A percentile compares a stretch with the other conserved stretches of the same genome.
These are phyloP conservation scores for Antheraea pernyi DNA, from an alignment of 1,140 invertebrate species.

Conservation along the genomic window DNA sequence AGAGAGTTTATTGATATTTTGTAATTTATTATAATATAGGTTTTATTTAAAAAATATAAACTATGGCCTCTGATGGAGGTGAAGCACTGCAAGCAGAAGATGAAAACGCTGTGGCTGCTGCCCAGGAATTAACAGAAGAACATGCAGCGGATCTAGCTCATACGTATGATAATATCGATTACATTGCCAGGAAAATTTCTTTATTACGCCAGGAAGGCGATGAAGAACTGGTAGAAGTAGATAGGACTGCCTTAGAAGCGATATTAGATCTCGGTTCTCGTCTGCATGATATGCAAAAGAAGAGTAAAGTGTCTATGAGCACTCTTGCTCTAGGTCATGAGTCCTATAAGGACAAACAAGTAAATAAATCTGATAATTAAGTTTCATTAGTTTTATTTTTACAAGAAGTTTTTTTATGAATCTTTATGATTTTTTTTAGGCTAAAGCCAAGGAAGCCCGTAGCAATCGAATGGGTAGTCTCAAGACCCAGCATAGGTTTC, in stretches of 20 bases:
- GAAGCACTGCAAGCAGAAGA: background rate
- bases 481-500: constrained; percentile 80
- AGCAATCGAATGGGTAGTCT: constrained; percentile 72
- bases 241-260: constrained; percentile 64
- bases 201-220: background rate
- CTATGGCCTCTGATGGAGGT: background rate
- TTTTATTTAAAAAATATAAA: background rate
- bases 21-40: no score
- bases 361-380: constrained; percentile 45
- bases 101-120: background rate
- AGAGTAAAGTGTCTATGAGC: constrained; percentile 65
- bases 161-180: constrained; percentile 44
- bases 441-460: constrained; percentile 78
- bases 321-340: constrained; percentile 60
- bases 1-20: no score
- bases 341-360: constrained; percentile 74
- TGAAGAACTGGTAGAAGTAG: constrained; percentile 41
- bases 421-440: constrained; percentile 58
- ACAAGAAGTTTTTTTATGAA: constrained; percentile 11
- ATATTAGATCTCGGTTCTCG: constrained; percentile 65
- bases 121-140: constrained; percentile 20
- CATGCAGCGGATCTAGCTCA: constrained; percentile 38
- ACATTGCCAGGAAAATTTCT: constrained; percentile 22
- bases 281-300: constrained; percentile 61
- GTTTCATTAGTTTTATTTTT: constrained; percentile 23